Conservation (phyloP, 30 jellyfish, hydroid and myxozoan species). For the Hydractinia echinata region DNA sequence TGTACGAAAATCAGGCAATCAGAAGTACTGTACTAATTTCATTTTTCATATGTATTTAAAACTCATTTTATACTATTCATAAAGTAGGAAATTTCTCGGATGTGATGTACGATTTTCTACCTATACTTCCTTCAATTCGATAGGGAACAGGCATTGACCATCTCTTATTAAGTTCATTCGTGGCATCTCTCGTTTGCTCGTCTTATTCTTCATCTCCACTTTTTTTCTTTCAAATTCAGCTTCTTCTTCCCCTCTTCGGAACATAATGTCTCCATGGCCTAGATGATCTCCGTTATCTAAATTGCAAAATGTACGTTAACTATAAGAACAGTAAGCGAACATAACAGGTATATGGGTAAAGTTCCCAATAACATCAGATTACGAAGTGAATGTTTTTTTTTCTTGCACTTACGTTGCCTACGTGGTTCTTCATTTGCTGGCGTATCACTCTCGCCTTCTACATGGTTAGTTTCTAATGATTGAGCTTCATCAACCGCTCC, state of each 20-base stretch:
- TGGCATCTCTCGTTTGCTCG: not conserved
- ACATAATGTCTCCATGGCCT: not conserved
- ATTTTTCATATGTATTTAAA: not conserved
- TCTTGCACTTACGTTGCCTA: too few species aligned
- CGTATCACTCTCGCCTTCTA: too few species aligned
- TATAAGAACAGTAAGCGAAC: too few species aligned
- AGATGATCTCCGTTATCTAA: too few species aligned
- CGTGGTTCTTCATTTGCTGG: too few species aligned
- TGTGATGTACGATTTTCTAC: not conserved
- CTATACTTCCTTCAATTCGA: not conserved
- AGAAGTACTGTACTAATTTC: not conserved
- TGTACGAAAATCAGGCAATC: too few species aligned
- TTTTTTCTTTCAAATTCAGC: not conserved
- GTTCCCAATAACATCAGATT: too few species aligned
- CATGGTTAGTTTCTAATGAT: too few species aligned
- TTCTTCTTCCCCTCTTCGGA: not conserved
- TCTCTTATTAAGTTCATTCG: not conserved
- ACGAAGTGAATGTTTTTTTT: too few species aligned
- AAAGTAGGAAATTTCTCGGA: not conserved
- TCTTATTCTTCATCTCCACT: not conserved
- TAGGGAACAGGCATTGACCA: not conserved
- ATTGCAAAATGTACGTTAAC: too few species aligned
- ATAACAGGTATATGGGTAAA: too few species aligned
- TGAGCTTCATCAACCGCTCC: too few species aligned
- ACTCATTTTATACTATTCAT: not conserved